Conservation (phyloP, 2,113 vertebrate genomes). For the Rallus limicola region DNA sequence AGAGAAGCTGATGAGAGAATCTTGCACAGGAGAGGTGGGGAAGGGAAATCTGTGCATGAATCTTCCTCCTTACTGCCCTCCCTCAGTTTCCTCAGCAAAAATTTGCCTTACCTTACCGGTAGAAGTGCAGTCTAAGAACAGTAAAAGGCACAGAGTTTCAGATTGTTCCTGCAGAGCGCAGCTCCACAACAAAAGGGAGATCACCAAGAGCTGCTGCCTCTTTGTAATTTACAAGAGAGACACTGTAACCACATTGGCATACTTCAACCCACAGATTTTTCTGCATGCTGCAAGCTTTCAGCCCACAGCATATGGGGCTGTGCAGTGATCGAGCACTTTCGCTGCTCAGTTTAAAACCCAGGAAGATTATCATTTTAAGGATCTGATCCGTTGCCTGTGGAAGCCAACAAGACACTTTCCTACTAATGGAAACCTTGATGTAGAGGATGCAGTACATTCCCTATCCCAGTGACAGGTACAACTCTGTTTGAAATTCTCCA, state of each 20-base stretch:
- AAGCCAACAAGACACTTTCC: not conserved
- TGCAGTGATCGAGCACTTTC: not conserved
- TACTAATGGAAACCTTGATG: not conserved
- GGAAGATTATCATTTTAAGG: not conserved
- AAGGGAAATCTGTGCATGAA: not conserved
- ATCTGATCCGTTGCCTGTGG: not conserved
- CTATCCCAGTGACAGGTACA: not conserved
- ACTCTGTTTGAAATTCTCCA: not conserved
- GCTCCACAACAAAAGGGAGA: not conserved
- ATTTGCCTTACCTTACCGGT: not conserved
- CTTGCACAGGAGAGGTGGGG: not conserved
- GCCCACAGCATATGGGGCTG: not conserved
- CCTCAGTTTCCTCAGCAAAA: not conserved
- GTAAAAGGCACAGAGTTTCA: not conserved
- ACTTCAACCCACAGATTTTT: slow-evolving; percentile 2
- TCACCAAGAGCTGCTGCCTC: not conserved
- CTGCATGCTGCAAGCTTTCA: not conserved
- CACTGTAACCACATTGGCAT: not conserved
- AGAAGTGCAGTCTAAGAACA: not conserved
- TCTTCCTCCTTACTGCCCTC: not conserved
- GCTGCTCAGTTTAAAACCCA: not conserved
- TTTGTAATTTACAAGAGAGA: not conserved
- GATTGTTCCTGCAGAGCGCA: not conserved
- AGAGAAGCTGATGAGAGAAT: not conserved
- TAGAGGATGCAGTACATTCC: not conserved